phyloP scores from a whole-genome alignment of 2,797 vertebrate species.

The Diplodus sargus region DNA sequence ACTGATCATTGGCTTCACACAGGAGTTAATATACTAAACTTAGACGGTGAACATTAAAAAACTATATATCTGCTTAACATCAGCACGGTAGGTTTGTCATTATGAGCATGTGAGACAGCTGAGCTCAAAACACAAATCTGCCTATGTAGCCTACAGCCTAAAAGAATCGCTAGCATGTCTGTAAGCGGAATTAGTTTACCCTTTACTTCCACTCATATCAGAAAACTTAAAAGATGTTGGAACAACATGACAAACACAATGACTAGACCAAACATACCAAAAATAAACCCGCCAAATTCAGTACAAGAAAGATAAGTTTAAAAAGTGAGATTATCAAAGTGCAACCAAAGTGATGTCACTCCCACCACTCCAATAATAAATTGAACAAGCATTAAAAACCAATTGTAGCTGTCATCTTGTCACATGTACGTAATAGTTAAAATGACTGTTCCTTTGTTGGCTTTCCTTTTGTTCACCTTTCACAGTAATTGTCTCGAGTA shows the following conservation, averaged over 20 bases:
- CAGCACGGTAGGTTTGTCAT: background rate
- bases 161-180: too few relatives aligned
- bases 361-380: background rate
- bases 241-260: background rate
- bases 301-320: too few relatives aligned
- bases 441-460: constrained; percentile 17
- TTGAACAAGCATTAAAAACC: constrained; percentile 31
- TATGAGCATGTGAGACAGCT: background rate
- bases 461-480: constrained; percentile 1
- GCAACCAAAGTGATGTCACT: background rate
- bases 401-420: constrained; percentile 17
- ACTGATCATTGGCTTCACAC: too few relatives aligned
- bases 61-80: too few relatives aligned
- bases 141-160: too few relatives aligned
- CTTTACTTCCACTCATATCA: too few relatives aligned
- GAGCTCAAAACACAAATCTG: too few relatives aligned
- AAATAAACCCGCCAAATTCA: too few relatives aligned
- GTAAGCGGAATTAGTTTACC: too few relatives aligned
- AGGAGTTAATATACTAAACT: too few relatives aligned
- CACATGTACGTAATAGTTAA: background rate
- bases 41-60: too few relatives aligned
- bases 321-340: too few relatives aligned
- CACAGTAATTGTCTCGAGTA: constrained; percentile 10
- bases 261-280: background rate
- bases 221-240: background rate